Base-by-base conservation (phyloP, 2,888 invertebrate species). In the Nemotelus pantherinus region DNA sequence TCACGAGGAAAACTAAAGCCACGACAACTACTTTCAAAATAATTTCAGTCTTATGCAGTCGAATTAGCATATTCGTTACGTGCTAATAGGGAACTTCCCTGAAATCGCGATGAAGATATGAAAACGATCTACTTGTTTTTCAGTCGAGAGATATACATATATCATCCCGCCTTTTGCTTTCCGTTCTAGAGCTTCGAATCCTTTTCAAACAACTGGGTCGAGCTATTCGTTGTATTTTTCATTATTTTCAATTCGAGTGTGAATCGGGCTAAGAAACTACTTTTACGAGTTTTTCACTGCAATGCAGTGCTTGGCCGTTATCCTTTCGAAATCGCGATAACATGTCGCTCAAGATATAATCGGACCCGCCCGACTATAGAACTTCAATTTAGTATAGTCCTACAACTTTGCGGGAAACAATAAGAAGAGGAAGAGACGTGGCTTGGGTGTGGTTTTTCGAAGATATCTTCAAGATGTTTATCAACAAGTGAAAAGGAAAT, bases 241-340 rank as follows among this genome's bases (percentile, higher is more conserved):
- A 9, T 50, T 9, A 50, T 50, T 50, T 50, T 50, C 50, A 50
- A 50, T 50, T 25, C 25, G 25, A 25, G 25, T 25, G 25, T 25
- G 25, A 53, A 53, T 53, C 53, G 7, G 53, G 10, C 53, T 7
- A 10, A 53, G 10, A 7, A 10, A 53, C 53, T 53, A 53, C 53
- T 53, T 53, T 25, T 25, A 25, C 25, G 25, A 39, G 44, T 7
- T 65, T 45, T 25, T 7, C 43, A 71, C 71, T 57, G 71, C 71
- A 71, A 43, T 71, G 71, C 71, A 71, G 71, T 71, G 43, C 57
- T 71, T 55, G 44, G 45, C 71, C 25, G 48, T 71, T 72, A 39
- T 70, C 58, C 6, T 76, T 76, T 74, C 10, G 10, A 53, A 7
- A 43, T 7, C 3, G 41, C 58, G 44, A 63, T 63, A 47, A 60